These are phyloP conservation scores for Acridotheres tristis DNA, from an alignment of 2,797 vertebrate genomes.

Conservation along the genomic window DNA sequence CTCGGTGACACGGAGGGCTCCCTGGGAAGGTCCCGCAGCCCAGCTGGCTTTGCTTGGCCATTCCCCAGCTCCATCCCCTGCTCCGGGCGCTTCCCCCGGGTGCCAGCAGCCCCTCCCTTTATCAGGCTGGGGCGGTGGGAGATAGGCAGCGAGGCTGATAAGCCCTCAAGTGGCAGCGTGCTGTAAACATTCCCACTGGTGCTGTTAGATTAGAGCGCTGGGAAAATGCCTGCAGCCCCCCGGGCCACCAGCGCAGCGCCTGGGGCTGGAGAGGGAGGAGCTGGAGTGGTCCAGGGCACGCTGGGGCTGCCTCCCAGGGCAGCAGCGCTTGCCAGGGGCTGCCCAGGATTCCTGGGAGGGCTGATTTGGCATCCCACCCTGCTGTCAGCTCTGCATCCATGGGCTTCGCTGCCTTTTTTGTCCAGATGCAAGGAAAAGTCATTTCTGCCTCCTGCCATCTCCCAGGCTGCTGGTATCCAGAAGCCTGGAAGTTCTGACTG, in stretches of 20 bases:
- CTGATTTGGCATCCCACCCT: background rate
- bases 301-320: background rate
- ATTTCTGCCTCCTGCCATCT: background rate
- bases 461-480: background rate
- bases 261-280: background rate
- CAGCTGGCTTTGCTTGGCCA: background rate
- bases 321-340: background rate
- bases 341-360: background rate
- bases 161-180: constrained; percentile 78
- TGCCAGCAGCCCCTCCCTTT: constrained; percentile 37
- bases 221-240: constrained; percentile 69
- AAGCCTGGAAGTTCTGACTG: background rate
- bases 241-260: constrained; percentile 52
- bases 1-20: fast-evolving
- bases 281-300: background rate
- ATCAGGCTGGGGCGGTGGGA: constrained; percentile 57
- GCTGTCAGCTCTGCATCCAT: background rate
- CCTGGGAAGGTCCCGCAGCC: background rate
- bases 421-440: background rate
- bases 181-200: constrained; percentile 84
- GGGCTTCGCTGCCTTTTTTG: background rate
- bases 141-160: constrained; percentile 73
- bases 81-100: background rate
- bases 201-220: constrained; percentile 76
- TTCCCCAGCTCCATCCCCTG: background rate